Conservation (phyloP, 1,140 invertebrate species). For the Drosophila lacertosa region DNA sequence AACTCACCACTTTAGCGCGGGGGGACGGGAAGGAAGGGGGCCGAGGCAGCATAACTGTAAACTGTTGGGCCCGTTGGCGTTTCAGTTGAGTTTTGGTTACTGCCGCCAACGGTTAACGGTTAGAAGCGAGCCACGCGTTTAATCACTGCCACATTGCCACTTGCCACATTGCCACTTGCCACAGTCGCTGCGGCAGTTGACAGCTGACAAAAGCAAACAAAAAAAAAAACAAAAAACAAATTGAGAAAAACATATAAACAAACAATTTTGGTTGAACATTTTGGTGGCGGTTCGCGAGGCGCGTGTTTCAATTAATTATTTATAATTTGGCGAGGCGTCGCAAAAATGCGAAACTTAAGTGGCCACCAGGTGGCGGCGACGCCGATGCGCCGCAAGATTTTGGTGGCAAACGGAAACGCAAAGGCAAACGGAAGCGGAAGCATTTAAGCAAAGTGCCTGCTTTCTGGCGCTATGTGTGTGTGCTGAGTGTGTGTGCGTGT, state of each 20-base stretch:
- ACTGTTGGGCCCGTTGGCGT: conserved; percentile 34
- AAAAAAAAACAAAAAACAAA: conserved; percentile 3
- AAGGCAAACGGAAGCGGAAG: conserved; percentile 54
- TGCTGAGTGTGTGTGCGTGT: conserved; percentile 15
- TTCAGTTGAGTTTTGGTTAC: conserved; percentile 81
- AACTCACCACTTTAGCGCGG: conserved; percentile 63
- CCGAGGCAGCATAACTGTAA: conserved; percentile 40
- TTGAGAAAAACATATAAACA: conserved; percentile 35
- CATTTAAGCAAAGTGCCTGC: conserved; percentile 54
- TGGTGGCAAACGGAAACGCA: conserved; percentile 38
- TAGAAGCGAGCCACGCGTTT: conserved; percentile 45
- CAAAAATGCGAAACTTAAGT: conserved; percentile 19
- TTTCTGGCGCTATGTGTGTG: conserved; percentile 3
- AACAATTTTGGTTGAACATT: conserved; percentile 16
- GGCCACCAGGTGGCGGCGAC: conserved; percentile 34
- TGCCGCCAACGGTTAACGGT: conserved; percentile 70
- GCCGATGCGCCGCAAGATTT: conserved; percentile 30
- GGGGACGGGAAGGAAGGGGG: conserved; percentile 7
- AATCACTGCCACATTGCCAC: neutral
- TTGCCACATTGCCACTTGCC: conserved; percentile 33
- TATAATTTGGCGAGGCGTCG: conserved; percentile 15
- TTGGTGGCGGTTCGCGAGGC: neutral
- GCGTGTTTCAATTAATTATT: conserved; percentile 2
- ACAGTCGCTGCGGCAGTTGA: conserved; percentile 10
- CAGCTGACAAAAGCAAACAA: neutral